phyloP scores from a whole-genome alignment of 2,797 vertebrate genomes.

The Buceros bicornis region DNA sequence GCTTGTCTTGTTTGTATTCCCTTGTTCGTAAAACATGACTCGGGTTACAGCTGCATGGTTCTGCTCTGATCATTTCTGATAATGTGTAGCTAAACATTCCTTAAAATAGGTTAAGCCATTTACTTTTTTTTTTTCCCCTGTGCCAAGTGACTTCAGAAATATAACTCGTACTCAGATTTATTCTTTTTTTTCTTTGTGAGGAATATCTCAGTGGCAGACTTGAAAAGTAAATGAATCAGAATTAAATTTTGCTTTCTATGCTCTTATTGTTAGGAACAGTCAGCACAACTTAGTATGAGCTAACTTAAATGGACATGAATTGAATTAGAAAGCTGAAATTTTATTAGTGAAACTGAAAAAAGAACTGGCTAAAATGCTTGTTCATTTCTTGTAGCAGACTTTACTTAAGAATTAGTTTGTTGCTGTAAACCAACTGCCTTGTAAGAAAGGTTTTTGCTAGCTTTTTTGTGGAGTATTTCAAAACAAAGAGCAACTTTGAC shows the following conservation, averaged over 20 bases:
- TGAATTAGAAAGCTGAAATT: slow-evolving; percentile 75
- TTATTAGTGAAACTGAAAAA: slow-evolving; percentile 70
- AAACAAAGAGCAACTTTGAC: slow-evolving; percentile 44
- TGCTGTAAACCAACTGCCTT: slow-evolving; percentile 42
- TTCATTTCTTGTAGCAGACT: slow-evolving; percentile 55
- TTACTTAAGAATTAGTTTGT: slow-evolving; percentile 46
- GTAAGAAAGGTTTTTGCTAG: slow-evolving; percentile 47
- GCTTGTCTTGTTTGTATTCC: slow-evolving; percentile 87
- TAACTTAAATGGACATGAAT: slow-evolving; percentile 67
- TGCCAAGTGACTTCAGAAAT: slow-evolving; percentile 33
- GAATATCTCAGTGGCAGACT: slow-evolving; percentile 37
- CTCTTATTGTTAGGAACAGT: slow-evolving; percentile 45
- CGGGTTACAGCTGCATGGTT: slow-evolving; percentile 81
- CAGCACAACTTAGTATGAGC: slow-evolving; percentile 16
- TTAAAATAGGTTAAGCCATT: slow-evolving; percentile 71
- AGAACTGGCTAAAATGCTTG: slow-evolving; percentile 52
- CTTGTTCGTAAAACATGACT: slow-evolving; percentile 85
- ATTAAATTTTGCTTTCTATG: slow-evolving; percentile 67
- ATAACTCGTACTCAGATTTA: not conserved
- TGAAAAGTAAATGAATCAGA: slow-evolving; percentile 65
- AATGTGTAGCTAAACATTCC: slow-evolving; percentile 76
- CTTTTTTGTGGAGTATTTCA: slow-evolving; percentile 45
- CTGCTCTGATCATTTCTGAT: slow-evolving; percentile 81
- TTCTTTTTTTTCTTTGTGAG: not conserved
- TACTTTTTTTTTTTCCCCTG: slow-evolving; percentile 27